Evolutionary conservation across 2,888 invertebrate genomes (phyloP), one percentile per base, ranked within the genome.

Genomic region (Omphaloscelis lunosa): DNA sequence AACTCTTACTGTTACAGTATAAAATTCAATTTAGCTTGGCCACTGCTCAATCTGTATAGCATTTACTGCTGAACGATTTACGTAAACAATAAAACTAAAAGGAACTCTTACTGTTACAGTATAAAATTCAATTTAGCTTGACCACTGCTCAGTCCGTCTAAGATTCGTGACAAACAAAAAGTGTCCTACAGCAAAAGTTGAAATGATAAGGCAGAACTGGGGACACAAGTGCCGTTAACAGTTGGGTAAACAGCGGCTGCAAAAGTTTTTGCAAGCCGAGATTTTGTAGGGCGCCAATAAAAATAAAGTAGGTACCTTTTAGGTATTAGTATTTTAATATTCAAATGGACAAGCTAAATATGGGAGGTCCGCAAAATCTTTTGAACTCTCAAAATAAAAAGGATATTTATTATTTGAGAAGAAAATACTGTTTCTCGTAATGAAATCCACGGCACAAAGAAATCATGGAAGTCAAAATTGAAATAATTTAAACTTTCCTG

Each of bases 181-280:
- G 79, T 86, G 82, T 80, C 80, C 84, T 70, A 87, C 79, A 79
- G 81, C 80, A 78, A 89, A 68, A 91, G 84, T 91, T 91, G 84
- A 84, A 86, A 86, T 87, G 88, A 89, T 91, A 90, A 90, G 86
- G 84, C 82, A 88, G 80, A 86, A 86, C 84, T 83, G 75, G 65
- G 84, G 70, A 82, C 85, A 75, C 83, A 85, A 90, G 86, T 88
- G 89, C 75, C 83, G 81, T 84, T 84, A 88, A 87, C 86, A 83
- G 85, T 75, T 72, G 78, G 71, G 87, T 85, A 87, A 89, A 89
- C 82, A 88, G 68, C 41, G 76, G 72, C 69, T 81, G 81, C 68
- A 77, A 77, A 83, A 86, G 79, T 85, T 85, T 85, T 84, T 71
- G 75, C 68, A 74, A 75, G 63, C 59, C 51, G 51, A 78, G 74